Conservation (phyloP, 2,113 vertebrate species). For the Taurulus bubalis region DNA sequence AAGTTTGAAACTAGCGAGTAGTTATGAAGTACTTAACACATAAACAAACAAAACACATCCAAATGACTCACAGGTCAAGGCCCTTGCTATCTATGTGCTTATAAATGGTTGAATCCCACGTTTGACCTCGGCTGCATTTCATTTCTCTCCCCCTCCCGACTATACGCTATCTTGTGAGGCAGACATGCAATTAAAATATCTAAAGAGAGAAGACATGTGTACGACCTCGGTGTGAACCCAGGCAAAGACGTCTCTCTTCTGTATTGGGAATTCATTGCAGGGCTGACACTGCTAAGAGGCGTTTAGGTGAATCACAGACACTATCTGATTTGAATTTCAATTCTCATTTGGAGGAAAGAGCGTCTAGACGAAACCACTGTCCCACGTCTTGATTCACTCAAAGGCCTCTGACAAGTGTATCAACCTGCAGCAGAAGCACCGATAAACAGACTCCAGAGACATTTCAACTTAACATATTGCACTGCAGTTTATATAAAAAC, state of each 20-base stretch:
- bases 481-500: not conserved
- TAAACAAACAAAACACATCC: not conserved
- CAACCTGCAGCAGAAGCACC: slow-evolving; percentile 15
- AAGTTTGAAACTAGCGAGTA: not conserved
- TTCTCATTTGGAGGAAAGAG: slow-evolving; percentile 36
- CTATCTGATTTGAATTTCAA: slow-evolving; percentile 69
- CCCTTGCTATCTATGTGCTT: not conserved
- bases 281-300: slow-evolving; percentile 22
- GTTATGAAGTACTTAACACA: not conserved
- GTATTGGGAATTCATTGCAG: slow-evolving; percentile 26
- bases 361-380: slow-evolving; percentile 46
- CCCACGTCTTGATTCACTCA: slow-evolving; percentile 3
- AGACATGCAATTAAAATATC: slow-evolving; percentile 28
- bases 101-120: slow-evolving; percentile 7
- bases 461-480: not conserved
- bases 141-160: slow-evolving; percentile 1
- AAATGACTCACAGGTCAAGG: not conserved
- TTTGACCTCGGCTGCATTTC: slow-evolving; percentile 4
- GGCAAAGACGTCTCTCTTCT: slow-evolving; percentile 2
- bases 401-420: slow-evolving; percentile 17
- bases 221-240: slow-evolving; percentile 46
- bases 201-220: slow-evolving; percentile 11
- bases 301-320: slow-evolving; percentile 55
- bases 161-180: slow-evolving; percentile 4
- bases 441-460: not conserved